phyloP scores from a whole-genome alignment of 2,113 vertebrate species.

The Tricholaema leucomelas region DNA sequence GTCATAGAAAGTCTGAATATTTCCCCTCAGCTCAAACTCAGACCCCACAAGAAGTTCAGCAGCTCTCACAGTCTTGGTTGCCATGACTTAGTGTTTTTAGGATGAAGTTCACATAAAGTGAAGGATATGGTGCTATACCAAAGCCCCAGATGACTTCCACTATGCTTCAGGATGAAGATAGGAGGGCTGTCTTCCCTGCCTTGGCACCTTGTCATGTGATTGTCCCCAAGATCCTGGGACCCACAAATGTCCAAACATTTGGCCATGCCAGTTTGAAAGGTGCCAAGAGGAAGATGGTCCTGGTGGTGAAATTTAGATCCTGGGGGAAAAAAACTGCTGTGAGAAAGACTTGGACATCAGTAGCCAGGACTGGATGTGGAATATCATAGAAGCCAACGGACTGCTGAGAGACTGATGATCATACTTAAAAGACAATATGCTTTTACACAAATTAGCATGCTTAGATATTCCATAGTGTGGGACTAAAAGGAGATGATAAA shows the following conservation, averaged over 20 bases:
- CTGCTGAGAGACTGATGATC: neutral
- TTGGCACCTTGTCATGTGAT: neutral
- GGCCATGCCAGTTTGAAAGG: neutral
- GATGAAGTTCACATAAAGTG: neutral
- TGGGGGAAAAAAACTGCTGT: neutral
- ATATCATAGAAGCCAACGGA: neutral
- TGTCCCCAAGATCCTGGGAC: neutral
- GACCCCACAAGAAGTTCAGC: neutral
- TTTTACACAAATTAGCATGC: neutral
- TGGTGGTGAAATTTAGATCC: neutral
- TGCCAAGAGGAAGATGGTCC: neutral
- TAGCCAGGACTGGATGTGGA: neutral
- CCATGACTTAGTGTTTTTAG: neutral
- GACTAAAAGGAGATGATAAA: neutral
- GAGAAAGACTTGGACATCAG: neutral
- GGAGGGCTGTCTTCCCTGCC: neutral
- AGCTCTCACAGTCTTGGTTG: neutral
- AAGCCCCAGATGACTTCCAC: neutral
- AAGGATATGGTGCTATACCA: neutral
- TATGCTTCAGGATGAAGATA: neutral
- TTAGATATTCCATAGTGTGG: neutral
- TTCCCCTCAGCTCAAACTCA: neutral
- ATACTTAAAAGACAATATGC: neutral
- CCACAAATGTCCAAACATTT: fast-evolving
- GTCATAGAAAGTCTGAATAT: neutral